Evolutionary conservation across 2,113 vertebrate species (phyloP).

Genomic region (Halcyon senegalensis): DNA sequence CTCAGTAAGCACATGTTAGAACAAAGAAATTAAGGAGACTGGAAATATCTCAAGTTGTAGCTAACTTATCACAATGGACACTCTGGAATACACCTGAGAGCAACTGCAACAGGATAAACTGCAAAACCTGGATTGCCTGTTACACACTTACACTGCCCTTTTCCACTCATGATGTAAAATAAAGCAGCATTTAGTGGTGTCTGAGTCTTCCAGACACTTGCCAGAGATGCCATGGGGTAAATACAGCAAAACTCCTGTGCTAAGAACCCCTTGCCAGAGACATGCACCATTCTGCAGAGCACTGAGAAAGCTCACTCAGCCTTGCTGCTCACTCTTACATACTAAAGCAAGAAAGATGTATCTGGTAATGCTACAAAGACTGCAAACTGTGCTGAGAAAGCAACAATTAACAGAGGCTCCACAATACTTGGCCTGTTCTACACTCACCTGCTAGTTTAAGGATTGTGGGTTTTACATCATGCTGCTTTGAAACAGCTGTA

Average conservation of each 20-base stretch:
- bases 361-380: neutral
- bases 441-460: neutral
- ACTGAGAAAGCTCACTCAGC: neutral
- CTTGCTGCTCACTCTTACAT: neutral
- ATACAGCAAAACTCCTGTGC: neutral
- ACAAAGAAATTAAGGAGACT: neutral
- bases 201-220: neutral
- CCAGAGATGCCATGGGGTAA: neutral
- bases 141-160: accelerated
- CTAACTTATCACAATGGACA: accelerated
- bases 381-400: neutral
- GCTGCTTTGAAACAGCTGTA: neutral
- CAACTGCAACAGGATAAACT: neutral
- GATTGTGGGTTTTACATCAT: neutral
- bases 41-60: neutral
- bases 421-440: neutral
- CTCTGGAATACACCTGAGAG: neutral
- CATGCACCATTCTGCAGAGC: neutral
- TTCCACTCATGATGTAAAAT: neutral
- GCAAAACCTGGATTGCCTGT: neutral
- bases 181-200: neutral
- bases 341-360: neutral
- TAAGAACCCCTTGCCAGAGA: neutral
- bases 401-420: neutral
- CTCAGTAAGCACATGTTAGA: neutral